Conservation (phyloP, 2,113 vertebrate genomes). For the Macquaria ambigua region DNA sequence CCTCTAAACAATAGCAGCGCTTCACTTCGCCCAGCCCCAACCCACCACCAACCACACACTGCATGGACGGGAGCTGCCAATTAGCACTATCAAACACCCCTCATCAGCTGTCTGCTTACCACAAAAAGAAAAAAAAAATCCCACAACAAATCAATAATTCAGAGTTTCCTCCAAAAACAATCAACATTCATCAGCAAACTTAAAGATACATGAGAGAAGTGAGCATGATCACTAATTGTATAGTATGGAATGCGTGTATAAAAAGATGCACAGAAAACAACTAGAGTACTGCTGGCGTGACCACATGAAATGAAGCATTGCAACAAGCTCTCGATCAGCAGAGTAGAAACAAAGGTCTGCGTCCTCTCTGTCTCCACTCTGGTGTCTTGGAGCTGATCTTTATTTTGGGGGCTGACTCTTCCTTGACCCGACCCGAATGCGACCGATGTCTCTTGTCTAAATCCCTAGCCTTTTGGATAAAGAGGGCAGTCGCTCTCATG, state of each 20-base stretch:
- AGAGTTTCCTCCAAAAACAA: conserved; percentile 59
- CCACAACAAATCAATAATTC: conserved; percentile 74
- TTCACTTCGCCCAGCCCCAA: conserved; percentile 79
- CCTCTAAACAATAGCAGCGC: conserved; percentile 84
- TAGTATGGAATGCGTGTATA: conserved; percentile 24
- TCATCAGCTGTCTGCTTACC: conserved; percentile 78
- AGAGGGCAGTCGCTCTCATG: conserved; percentile 62
- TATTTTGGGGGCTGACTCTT: conserved; percentile 11
- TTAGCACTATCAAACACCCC: conserved; percentile 84
- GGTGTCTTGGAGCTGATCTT: conserved; percentile 36
- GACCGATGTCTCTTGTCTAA: conserved; percentile 72
- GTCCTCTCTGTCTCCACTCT: conserved; percentile 13
- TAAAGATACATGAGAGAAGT: conserved; percentile 9
- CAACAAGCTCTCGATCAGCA: neutral
- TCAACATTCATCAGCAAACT: conserved; percentile 53
- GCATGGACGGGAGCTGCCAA: conserved; percentile 82
- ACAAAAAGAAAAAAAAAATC: conserved; percentile 51
- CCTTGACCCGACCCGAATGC: conserved; percentile 23
- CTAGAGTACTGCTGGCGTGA: neutral
- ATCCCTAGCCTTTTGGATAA: conserved; percentile 68
- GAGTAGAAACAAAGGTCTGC: conserved; percentile 42
- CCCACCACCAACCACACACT: conserved; percentile 74
- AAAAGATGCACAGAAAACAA: conserved; percentile 24
- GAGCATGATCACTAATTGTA: conserved; percentile 38
- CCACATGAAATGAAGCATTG: neutral